Conservation (phyloP, 2,888 invertebrate genomes). For the Chaetogeoica ovagalla region DNA sequence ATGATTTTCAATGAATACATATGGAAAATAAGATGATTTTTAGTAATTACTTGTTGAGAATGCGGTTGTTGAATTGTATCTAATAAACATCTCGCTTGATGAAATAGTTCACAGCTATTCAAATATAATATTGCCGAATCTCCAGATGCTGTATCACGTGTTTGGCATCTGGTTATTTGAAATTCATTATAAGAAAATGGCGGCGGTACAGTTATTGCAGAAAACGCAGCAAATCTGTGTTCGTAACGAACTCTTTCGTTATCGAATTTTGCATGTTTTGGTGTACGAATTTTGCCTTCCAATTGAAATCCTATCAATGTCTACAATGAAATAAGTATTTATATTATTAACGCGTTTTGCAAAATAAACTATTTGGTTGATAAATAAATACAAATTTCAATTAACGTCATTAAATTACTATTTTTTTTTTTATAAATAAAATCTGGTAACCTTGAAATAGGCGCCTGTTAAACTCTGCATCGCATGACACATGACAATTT, state of each 20-base stretch:
- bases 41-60: conserved; percentile 66
- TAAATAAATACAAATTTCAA: background rate
- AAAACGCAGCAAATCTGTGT: conserved; percentile 89
- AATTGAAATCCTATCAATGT: conserved; percentile 87
- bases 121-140: conserved; percentile 70
- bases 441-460: conserved; percentile 76
- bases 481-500: conserved; percentile 87
- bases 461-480: conserved; percentile 94
- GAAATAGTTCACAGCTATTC: conserved; percentile 88
- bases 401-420: background rate
- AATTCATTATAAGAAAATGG: conserved; percentile 89
- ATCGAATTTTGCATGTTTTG: conserved; percentile 87
- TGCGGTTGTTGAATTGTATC: conserved; percentile 81
- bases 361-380: background rate
- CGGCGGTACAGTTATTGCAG: conserved; percentile 82
- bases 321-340: conserved; percentile 60
- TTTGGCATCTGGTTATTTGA: conserved; percentile 72
- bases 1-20: background rate
- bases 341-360: background rate
- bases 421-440: background rate
- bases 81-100: conserved; percentile 82
- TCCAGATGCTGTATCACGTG: conserved; percentile 59
- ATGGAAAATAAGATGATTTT: background rate
- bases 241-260: conserved; percentile 92
- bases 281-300: conserved; percentile 77